Conservation (phyloP, 2,888 invertebrate species). For the Lepidocyrtoides sp. region DNA sequence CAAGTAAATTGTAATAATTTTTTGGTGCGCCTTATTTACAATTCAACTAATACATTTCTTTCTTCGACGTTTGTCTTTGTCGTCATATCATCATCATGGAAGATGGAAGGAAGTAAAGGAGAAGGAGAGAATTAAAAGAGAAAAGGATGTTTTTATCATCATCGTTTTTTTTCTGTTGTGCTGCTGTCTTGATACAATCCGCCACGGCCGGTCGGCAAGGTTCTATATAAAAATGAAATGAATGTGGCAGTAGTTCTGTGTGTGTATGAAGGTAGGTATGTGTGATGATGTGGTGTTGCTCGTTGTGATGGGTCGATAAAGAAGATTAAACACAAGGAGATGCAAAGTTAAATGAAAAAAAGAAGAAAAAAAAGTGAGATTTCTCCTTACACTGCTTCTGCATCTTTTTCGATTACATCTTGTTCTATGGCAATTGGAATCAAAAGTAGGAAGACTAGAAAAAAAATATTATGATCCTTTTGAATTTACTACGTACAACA, state of each 20-base stretch:
- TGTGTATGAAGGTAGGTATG: not conserved
- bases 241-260: conserved; percentile 26
- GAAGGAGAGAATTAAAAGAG: conserved; percentile 7
- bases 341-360: conserved; percentile 37
- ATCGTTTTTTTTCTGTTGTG: conserved; percentile 28
- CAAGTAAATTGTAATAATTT: conserved; percentile 18
- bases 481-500: conserved; percentile 16
- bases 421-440: conserved; percentile 57
- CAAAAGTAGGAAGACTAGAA: conserved; percentile 54
- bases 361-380: conserved; percentile 49
- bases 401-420: too few species aligned
- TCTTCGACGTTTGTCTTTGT: conserved; percentile 53
- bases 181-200: conserved; percentile 66
- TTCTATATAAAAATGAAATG: conserved; percentile 40
- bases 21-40: conserved; percentile 66
- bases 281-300: conserved; percentile 31
- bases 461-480: conserved; percentile 50
- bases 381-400: conserved; percentile 10
- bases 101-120: conserved; percentile 52
- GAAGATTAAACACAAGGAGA: conserved; percentile 71
- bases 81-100: conserved; percentile 43
- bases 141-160: conserved; percentile 55
- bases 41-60: conserved; percentile 61
- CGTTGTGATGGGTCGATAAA: conserved; percentile 77
- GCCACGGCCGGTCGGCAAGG: conserved; percentile 73